These are phyloP conservation scores for Poeciliopsis gracilis DNA, from an alignment of 2,797 vertebrate genomes.

Conservation along the genomic window DNA sequence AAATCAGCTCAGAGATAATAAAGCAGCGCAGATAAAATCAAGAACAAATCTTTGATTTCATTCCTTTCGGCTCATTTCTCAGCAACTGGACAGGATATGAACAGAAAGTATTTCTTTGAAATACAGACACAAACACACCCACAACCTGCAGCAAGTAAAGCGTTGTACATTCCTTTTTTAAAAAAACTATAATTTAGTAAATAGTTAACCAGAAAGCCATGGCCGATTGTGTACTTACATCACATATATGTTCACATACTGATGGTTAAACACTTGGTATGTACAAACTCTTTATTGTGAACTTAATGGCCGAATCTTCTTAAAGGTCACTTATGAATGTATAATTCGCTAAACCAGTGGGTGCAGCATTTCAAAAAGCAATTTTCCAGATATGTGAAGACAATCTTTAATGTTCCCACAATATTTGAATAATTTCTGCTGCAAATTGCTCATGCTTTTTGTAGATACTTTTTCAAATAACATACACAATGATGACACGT, in stretches of 20 bases:
- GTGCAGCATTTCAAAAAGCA: neutral
- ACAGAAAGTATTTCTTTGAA: conserved; percentile 28
- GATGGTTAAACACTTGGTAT: neutral
- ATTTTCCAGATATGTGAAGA: neutral
- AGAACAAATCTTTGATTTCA: conserved; percentile 43
- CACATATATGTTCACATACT: neutral
- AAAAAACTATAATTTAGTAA: neutral
- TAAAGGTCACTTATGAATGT: neutral
- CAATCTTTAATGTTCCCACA: no score
- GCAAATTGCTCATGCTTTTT: neutral
- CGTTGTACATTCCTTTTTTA: neutral
- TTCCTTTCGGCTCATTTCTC: conserved; percentile 63
- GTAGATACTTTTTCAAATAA: neutral
- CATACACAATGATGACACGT: neutral
- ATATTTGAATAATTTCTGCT: neutral
- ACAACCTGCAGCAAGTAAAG: conserved; percentile 1
- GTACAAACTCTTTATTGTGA: neutral
- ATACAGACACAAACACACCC: neutral
- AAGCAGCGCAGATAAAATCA: conserved; percentile 32
- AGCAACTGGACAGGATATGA: conserved; percentile 57
- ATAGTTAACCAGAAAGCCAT: conserved; percentile 2
- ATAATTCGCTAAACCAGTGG: neutral
- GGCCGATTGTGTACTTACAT: neutral
- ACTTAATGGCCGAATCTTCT: neutral
- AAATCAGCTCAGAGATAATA: conserved; percentile 17